Evolutionary conservation across 2,113 vertebrate species (phyloP), one percentile per base, ranked within the genome.

Genomic region (Spermophilus dauricus): DNA sequence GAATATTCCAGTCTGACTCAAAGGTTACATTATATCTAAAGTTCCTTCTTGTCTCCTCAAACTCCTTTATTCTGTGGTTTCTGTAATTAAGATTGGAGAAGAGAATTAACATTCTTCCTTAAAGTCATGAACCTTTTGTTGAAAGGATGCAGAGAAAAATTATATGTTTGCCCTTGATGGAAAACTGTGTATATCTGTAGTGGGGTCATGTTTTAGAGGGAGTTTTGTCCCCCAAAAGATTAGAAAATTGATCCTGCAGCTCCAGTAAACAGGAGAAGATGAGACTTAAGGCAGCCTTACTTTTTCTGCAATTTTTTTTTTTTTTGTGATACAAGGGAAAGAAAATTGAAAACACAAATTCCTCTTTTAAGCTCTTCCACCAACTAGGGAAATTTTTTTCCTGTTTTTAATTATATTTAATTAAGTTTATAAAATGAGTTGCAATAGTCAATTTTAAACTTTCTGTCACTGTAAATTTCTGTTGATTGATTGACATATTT

Each of bases 391-490:
- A 84, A 80, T 56, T 30, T 91, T 92, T 91, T 78, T 24, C 45
- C 13, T 69, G 86, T 32, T 75, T 70, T 75, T 72, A 30, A 81
- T 56, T 63, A 16, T 26, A 45, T 91, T 92, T 89, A 42, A 16
- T 85, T 91, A 73, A 70, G 73, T 80, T 80, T 95, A 75, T 85
- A 78, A 87, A 80, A 80, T 87, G 83, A 69, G 32, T 78, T 92
- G 82, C 37, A 6, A 73, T 14, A 67, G n/a, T 69, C 84, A 53
- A 63, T 80, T 93, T 94, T 67, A 73, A 85, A 26, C 18, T 26
- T 90, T 28, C 20, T 42, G 8, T 82, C 56, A 18, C 30, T 73
- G 2, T 48, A 70, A 28, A 65, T 95, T 94, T 80, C 45, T 92
- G 30, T 56, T 83, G 13, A 34, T 58, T 75, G 6, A 37, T 39